Base-by-base conservation (phyloP, 2,888 invertebrate species). In the Hemistola chrysoprasaria region DNA sequence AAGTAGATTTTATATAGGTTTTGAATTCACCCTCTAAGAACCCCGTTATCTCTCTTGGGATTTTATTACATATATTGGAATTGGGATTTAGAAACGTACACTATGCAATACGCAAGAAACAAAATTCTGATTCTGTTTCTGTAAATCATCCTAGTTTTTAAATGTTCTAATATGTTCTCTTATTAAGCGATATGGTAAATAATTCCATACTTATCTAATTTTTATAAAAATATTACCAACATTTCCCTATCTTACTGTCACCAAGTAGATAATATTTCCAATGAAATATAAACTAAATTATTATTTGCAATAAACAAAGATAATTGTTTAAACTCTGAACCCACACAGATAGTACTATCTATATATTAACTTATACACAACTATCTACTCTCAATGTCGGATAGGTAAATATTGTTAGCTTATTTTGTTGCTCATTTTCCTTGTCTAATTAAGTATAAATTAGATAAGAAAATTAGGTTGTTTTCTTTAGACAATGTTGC, bases 321-420 rank as follows among this genome's bases (percentile, higher is more conserved):
- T 52, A 50, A 33, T 31, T 11, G 9, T 25, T 57, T 56, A n/a
- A 62, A 62, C 70, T 70, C 51, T 71, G 66, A 67, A 62, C 65
- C 40, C 11, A 38, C 68, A 69, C 11, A 38, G 70, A 69, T 71
- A 46, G 49, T 40, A 16, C 21, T 65, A 71, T 71, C 70, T 43
- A 43, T 55, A 53, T 56, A 61, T 62, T 58, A 61, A 44, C 29
- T 34, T 26, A 9, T 2, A 11, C 25, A 27, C 53, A 47, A 42
- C 35, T 57, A 45, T 45, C 2, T 16, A 16, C 16, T 16, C 3
- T 42, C 39, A 35, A 46, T 40, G 31, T 41, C 11, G 10, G 1
- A 25, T 16, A 16, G 3, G 16, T 33, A 33, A 11, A 23, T 31
- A 21, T 3, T 3, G 23, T 23, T 23, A 8, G n/a, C 3, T 8